phyloP scores from a whole-genome alignment of 2,113 vertebrate species.

The Hoplias malabaricus region DNA sequence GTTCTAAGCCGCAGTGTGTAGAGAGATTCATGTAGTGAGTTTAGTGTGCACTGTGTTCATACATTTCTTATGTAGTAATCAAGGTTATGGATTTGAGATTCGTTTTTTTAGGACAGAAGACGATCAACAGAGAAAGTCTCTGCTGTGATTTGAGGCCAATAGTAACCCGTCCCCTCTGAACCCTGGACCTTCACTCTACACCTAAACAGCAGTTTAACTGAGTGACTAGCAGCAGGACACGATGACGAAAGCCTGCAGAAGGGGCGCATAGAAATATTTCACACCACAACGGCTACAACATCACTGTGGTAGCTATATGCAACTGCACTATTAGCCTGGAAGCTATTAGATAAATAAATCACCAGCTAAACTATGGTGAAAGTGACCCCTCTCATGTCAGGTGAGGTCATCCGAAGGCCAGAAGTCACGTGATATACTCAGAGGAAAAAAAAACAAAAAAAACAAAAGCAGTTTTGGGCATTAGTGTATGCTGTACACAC shows the following conservation, averaged over 20 bases:
- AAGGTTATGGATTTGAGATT: too few relatives aligned
- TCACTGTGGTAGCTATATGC: neutral
- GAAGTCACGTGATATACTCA: constrained; percentile 10
- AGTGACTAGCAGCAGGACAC: too few relatives aligned
- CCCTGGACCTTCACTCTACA: too few relatives aligned
- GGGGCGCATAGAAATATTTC: neutral
- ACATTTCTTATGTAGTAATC: too few relatives aligned
- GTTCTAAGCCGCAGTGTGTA: too few relatives aligned
- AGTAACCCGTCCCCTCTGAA: too few relatives aligned
- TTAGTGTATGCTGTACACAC: neutral
- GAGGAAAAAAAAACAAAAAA: neutral
- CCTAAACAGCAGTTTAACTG: too few relatives aligned
- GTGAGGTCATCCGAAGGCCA: neutral
- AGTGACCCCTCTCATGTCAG: neutral
- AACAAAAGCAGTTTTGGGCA: neutral
- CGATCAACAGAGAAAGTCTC: too few relatives aligned
- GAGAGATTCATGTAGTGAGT: too few relatives aligned
- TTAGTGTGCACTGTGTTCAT: too few relatives aligned
- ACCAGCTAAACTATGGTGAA: neutral
- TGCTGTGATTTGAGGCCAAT: too few relatives aligned
- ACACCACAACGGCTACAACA: constrained; percentile 17
- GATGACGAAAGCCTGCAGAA: neutral
- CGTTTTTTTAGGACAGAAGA: too few relatives aligned
- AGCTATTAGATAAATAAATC: neutral
- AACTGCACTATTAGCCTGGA: constrained; percentile 23